A percentile compares a stretch with the other conserved stretches of the same genome.
These are phyloP conservation scores for Stenodema calcarata DNA, from an alignment of 2,888 invertebrate species.

Conservation along the genomic window DNA sequence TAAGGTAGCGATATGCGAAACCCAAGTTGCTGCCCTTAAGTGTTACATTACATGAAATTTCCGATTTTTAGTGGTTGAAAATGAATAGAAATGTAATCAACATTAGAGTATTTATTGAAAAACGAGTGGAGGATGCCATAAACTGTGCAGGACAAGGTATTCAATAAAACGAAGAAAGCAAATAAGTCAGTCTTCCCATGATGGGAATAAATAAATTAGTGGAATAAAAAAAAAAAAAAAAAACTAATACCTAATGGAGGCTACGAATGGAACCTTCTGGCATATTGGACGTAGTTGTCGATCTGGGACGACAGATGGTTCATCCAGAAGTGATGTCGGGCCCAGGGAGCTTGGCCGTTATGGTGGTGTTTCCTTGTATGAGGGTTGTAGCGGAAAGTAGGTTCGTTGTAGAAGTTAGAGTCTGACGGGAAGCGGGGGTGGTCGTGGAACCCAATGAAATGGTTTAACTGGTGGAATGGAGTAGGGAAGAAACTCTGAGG, in stretches of 20 bases:
- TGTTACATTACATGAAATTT: no score
- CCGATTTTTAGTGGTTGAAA: no score
- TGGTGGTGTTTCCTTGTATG: neutral
- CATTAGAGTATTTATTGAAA: no score
- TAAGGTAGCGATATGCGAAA: no score
- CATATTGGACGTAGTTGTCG: constrained; percentile 41
- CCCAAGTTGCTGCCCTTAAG: no score
- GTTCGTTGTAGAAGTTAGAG: constrained; percentile 14
- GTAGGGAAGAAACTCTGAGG: constrained; percentile 6
- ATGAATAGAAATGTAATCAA: no score
- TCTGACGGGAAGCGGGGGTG: neutral
- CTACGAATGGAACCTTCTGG: constrained; percentile 27
- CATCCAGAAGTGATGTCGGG: constrained; percentile 23
- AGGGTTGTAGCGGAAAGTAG: neutral
- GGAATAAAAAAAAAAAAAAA: neutral
- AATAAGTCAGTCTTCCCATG: neutral
- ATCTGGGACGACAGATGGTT: constrained; percentile 37
- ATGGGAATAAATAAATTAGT: neutral
- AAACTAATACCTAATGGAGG: neutral
- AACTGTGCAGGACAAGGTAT: neutral
- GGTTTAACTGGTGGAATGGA: neutral
- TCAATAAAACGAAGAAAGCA: neutral
- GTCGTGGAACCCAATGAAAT: neutral
- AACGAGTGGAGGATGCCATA: no score
- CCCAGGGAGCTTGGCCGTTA: neutral